Conservation (phyloP, 2,113 vertebrate genomes). For the Malaclemys terrapin region DNA sequence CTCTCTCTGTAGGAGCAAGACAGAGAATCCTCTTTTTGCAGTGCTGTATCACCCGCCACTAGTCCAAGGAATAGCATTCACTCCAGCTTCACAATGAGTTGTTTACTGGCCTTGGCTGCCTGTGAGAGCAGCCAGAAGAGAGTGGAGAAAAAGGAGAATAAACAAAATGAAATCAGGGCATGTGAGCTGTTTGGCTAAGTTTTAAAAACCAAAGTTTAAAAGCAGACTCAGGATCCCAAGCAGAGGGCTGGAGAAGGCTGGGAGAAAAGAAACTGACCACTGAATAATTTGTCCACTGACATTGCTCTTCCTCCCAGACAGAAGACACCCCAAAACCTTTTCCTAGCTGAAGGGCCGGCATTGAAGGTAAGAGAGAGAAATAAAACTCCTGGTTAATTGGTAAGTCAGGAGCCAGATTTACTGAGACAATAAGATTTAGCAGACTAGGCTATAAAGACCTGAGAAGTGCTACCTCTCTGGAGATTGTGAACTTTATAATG, state of each 20-base stretch:
- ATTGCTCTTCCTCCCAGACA: not conserved
- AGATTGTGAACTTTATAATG: not conserved
- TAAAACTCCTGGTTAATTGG: not conserved
- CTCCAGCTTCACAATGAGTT: constrained; percentile 54
- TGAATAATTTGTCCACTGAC: not conserved
- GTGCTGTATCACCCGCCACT: not conserved
- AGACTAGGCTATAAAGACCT: not conserved
- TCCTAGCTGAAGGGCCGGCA: not conserved
- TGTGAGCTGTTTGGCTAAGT: constrained; percentile 61
- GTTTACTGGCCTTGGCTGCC: constrained; percentile 63
- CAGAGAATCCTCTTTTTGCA: not conserved
- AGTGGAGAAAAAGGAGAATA: constrained; percentile 65
- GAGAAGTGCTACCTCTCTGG: not conserved
- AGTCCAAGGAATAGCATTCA: constrained; percentile 1
- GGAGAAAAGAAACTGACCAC: not conserved
- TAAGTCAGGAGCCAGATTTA: not conserved
- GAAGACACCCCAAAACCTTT: not conserved
- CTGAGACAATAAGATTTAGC: not conserved
- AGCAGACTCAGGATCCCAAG: not conserved
- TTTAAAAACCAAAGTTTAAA: not conserved
- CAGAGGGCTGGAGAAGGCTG: constrained; percentile 32
- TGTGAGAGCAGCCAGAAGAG: constrained; percentile 40
- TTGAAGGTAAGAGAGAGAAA: constrained; percentile 44
- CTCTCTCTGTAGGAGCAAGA: not conserved
- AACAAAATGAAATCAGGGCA: constrained; percentile 44